Conservation (phyloP, 2,113 vertebrate genomes). For the Okapia johnstoni region DNA sequence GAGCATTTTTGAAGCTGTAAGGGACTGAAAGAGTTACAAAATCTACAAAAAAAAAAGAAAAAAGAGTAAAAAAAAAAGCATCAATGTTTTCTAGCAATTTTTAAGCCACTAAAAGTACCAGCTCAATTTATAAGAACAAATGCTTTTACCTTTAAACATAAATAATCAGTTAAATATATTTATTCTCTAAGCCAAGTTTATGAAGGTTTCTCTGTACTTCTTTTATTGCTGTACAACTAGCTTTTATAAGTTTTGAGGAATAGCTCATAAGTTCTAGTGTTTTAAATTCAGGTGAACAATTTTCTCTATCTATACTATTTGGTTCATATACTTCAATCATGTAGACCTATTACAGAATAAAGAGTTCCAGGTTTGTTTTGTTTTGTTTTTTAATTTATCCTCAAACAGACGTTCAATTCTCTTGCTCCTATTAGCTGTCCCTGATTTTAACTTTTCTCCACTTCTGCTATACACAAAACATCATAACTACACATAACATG, state of each 20-base stretch:
- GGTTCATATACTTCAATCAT: not conserved
- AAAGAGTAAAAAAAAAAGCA: not conserved
- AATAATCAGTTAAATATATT: conserved; percentile 15
- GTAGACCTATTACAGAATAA: not conserved
- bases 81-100: not conserved
- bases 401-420: not conserved
- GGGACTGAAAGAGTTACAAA: not conserved
- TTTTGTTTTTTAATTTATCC: not conserved
- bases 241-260: conserved; percentile 12
- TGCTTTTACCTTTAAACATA: conserved; percentile 11
- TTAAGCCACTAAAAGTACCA: conserved; percentile 7
- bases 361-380: not conserved
- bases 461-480: not conserved
- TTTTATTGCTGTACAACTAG: not conserved
- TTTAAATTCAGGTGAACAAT: not conserved
- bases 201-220: not conserved
- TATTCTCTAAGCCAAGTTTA: not conserved
- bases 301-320: not conserved
- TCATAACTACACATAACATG: not conserved
- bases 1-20: not conserved
- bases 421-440: not conserved
- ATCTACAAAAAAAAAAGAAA: not conserved
- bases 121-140: not conserved
- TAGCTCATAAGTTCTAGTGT: not conserved
- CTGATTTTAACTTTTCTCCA: not conserved